Evolutionary conservation across 2,888 invertebrate genomes (phyloP), one percentile per base, ranked within the genome.

Genomic region (Sminthurinus aureus): DNA sequence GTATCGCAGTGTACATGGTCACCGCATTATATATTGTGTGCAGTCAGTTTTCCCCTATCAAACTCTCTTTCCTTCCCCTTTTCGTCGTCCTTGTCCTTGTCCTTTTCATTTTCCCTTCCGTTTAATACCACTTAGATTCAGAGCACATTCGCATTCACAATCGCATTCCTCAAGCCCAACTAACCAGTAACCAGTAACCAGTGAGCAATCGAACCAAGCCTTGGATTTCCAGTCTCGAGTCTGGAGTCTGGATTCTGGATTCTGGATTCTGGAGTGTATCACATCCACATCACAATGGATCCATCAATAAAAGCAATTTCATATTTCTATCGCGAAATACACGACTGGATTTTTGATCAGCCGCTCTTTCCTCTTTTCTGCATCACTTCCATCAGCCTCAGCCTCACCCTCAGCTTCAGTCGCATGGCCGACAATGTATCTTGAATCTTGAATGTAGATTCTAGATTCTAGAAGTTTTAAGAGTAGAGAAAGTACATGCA

Each of bases 271-370:
- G 15, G 15, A 58, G 58, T 58, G 13, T 38, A 38, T 38, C 38
- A 38, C 38, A 38, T 38, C 38, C 38, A 38, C 38, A 38, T 38
- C 38, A 38, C 38, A 73, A 12, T 50, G 38, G 75, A 75, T 75
- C 50, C 75, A 75, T 75, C 75, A 75, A 75, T 75, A 75, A 75
- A 75, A 51, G 20, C 74, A 11, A 75, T 75, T 75, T 75, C 75
- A 75, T 75, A 75, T 75, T 75, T 75, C 75, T 26, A 71, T 71
- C 71, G 24, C 71, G 24, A 24, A 24, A 11, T 69, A 69, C 71
- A 24, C 24, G 71, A 20, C 26, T 15, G 12, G 26, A 71, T 24
- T 71, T 71, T 71, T 71, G 22, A 71, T 13, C 24, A 71, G 26
- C 26, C 71, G 26, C 26, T 24, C 58, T 69, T 22, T 69, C 20